phyloP scores from a whole-genome alignment of 1,140 invertebrate genomes.

The Diabrotica undecimpunctata region DNA sequence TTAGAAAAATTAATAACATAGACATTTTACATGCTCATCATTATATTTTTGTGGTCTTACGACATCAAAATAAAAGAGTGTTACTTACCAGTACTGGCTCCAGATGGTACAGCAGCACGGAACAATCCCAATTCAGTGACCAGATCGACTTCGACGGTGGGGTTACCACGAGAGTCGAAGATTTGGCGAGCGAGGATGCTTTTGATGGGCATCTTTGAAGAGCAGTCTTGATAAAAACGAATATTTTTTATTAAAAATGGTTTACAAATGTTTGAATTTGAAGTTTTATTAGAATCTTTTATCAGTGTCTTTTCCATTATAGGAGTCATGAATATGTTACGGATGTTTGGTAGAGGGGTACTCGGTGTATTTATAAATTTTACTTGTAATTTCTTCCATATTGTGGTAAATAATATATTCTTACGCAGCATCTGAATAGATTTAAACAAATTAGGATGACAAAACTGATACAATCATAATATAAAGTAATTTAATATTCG shows the following conservation, averaged over 20 bases:
- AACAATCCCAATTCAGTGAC: slow-evolving; percentile 82
- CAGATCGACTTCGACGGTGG: slow-evolving; percentile 95
- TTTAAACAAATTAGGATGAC: no score
- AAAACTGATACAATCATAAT: no score
- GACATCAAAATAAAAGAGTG: no score
- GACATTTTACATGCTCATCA: no score
- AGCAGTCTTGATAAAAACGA: slow-evolving; percentile 1
- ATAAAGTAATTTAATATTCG: no score
- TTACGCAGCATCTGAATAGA: no score
- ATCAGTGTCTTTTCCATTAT: not conserved
- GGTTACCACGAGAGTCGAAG: slow-evolving; percentile 97
- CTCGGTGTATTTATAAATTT: no score
- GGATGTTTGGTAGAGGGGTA: not conserved
- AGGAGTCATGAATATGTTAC: not conserved
- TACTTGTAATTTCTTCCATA: no score
- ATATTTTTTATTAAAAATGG: slow-evolving; percentile 5
- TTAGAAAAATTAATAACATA: no score
- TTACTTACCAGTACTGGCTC: slow-evolving; percentile 83
- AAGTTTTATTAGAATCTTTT: not conserved
- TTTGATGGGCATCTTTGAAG: slow-evolving; percentile 51
- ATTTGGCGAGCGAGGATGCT: slow-evolving; percentile 93
- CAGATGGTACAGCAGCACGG: slow-evolving; percentile 96
- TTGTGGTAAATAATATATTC: no score
- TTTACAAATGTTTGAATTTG: not conserved
- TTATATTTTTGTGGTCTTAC: no score